Base-by-base conservation (phyloP, 1,140 invertebrate genomes). In the Drosophila pandora region DNA sequence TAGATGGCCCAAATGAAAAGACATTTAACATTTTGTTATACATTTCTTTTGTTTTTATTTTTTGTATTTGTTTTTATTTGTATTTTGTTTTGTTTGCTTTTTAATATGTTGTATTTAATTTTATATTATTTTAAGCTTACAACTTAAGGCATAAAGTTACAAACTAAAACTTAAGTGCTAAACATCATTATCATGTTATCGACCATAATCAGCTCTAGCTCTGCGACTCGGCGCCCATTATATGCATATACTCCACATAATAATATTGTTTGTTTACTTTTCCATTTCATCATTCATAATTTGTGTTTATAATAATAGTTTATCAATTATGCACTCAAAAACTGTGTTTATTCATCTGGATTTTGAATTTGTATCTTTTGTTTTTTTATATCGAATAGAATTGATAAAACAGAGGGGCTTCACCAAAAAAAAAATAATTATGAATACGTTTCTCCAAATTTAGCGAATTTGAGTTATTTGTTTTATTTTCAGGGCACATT, bases 101-200 rank as follows among this genome's bases (percentile, higher is more conserved):
- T 85, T 72, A 85, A 85, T 85, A 87, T 85, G 82, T 87, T 83
- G 76, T 87, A 77, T 90, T 90, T 90, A 90, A 76, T 77, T 77
- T 83, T 63, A 90, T 80, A 77, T 78, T 79, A 79, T 65, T 79
- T 64, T 90, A 90, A 90, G 87, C 87, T 90, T 90, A 90, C 79
- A 90, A 90, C 87, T 90, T 90, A 90, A 90, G 81, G 87, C 87
- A 77, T 88, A 87, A 90, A 73, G 76, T 83, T 90, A 90, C 79
- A 71, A 82, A 90, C 87, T 90, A 90, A 83, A 83, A 87, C 87
- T 90, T 87, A 90, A 34, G 56, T 61, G 57, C 79, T 90, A 83
- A 57, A 79, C 71, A 81, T 89, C 74, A 60, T 84, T 78, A 70
- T 62, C 52, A 39, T 70, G 63, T 58, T 67, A 70, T 88, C 65